Evolutionary conservation across 2,113 vertebrate genomes (phyloP), one percentile per base, ranked within the genome.

Genomic region (Oncorhynchus mykiss): DNA sequence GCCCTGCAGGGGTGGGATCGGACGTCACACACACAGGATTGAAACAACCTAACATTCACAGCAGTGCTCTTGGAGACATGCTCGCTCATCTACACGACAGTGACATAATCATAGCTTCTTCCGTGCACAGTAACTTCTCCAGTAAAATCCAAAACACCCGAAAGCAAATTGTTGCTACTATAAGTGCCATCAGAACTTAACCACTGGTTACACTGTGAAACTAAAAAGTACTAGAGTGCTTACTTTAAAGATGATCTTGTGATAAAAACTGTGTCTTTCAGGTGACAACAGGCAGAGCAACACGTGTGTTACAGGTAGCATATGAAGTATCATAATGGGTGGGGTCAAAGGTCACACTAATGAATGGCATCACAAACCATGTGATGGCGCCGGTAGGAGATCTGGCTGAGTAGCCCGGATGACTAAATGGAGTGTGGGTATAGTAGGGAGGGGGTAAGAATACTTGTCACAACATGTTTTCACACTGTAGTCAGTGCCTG

Each of bases 351-450:
- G 11, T 59, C 66, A 81, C 62, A 48, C 67, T 64, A 24, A 54
- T 80, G 59, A 62, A 62, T 62, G 59, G 5, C 59, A 22, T 22
- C 70, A 91, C 94, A 82, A 92, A 96, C 95, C 95, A 91, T 85
- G 89, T 83, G 86, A 81, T 90, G 94, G 84, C 93, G 89, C 65
- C 91, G 79, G 78, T 90, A 91, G 85, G 85, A 70, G 77, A 87
- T 88, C 81, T 91, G 88, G 4, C 92, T 83, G 89, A 89, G 92
- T 79, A 92, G 90, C 80, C 86, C 82, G 87, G 81, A 90, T 18
- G 91, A 88, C 95, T 96, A 91, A 45, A 89, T 78, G 67, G 39
- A 45, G 39, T 60, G 59, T 71, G 22, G 72, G 29, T 22, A 2
- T 4, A n/a, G 62, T 22, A 29, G 25, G 25, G 25, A 31, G 66